Evolutionary conservation across 2,113 vertebrate species (phyloP).

Genomic region (Otus sunia): DNA sequence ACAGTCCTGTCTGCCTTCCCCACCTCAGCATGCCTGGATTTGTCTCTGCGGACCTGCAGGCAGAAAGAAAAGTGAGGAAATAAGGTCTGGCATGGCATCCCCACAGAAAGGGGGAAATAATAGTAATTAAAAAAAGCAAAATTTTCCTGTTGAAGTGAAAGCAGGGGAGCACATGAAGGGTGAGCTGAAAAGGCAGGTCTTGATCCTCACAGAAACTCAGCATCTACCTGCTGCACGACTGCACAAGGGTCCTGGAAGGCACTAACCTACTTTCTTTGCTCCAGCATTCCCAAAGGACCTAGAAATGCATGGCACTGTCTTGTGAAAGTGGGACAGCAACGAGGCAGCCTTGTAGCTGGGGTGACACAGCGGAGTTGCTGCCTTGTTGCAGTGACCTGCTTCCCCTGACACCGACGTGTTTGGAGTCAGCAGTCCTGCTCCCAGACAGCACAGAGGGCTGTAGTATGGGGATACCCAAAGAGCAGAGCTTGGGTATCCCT

Average conservation of each 20-base stretch:
- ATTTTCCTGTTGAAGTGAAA: background rate
- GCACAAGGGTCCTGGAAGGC: fast-evolving
- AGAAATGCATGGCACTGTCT: background rate
- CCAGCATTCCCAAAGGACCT: background rate
- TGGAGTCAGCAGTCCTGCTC: background rate
- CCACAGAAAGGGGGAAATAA: background rate
- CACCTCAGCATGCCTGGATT: background rate
- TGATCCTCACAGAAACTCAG: background rate
- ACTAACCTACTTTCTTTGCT: background rate
- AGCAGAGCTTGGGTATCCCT: background rate
- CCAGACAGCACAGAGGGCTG: background rate
- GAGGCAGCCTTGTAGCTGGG: background rate
- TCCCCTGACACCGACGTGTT: fast-evolving
- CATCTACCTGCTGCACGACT: background rate
- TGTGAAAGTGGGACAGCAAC: fast-evolving
- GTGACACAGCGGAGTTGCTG: background rate
- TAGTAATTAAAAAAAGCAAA: background rate
- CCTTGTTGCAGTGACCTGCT: fast-evolving
- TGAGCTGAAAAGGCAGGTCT: background rate
- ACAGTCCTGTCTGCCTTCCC: background rate
- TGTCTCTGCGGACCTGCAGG: background rate
- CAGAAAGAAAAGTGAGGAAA: background rate
- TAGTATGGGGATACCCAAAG: background rate
- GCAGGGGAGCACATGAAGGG: background rate
- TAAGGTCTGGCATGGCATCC: background rate